Evolutionary conservation across 2,888 invertebrate genomes (phyloP), one percentile per base, ranked within the genome.

Genomic region (Amiota minor): DNA sequence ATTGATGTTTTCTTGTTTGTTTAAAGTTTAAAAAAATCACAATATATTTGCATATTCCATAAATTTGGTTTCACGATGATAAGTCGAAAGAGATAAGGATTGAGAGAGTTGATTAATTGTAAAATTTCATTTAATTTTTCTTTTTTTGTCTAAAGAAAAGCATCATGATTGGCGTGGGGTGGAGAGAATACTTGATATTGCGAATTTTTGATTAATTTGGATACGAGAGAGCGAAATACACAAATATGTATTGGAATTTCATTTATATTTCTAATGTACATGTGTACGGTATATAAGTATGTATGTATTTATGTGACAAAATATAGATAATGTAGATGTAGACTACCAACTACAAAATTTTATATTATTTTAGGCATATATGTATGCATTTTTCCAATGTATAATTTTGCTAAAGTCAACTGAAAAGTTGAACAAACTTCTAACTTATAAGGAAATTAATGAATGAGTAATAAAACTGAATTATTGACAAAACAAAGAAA

Each of bases 11-110:
- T 59, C 9, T 35, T 49, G 10, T 68, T 68, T 50, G 8, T 68
- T 53, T 68, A 11, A 53, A 50, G 20, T 53, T 75, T 77, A 75
- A 78, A 79, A 78, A 80, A 80, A 80, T 80, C 80, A 80, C 80
- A 80, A 62, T 77, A 75, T 75, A 76, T 77, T 80, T 75, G 71
- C 78, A 78, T 80, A 78, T 78, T 80, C 75, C 78, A 72, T 77
- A 77, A 77, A 74, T 77, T 79, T 74, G 74, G 78, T 77, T 70
- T 45, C 70, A 70, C 72, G 72, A 16, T 69, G 12, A 68, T 23
- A 35, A 23, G 53, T 16, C 50, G 50, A n/a, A 18, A 59, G 18
- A 16, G 16, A 11, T 53, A 59, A 11, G 16, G 20, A 59, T 18
- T 9, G 59, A 16, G 14, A 14, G 14, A 14, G 53, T 53, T 53